Evolutionary conservation across 2,113 vertebrate genomes (phyloP), one percentile per base, ranked within the genome.

Genomic region (Salvator merianae): DNA sequence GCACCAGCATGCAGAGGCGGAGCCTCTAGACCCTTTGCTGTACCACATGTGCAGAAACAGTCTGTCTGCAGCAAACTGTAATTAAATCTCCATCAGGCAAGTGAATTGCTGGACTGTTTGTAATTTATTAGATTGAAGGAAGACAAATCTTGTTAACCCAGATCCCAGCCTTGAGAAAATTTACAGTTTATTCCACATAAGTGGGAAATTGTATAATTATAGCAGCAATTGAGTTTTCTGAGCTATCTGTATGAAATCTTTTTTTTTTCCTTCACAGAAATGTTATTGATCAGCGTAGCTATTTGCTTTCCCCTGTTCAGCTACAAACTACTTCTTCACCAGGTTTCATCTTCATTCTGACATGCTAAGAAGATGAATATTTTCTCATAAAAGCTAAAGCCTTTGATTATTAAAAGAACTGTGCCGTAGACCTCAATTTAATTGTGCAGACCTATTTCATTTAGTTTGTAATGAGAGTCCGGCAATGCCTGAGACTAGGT

Each of bases 341-440:
- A 55, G 53, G 16, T 16, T 55, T 55, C 43, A 47, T 47, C 53
- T 55, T 55, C 72, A 13, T 74, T 7, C 18, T 77, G 26, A 55
- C 84, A 86, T 86, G 18, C 24, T 24, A 66, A 22, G 77, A 14
- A 40, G 20, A 10, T 88, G 7, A 24, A 4, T 77, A 81, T 62
- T 16, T 47, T 90, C 76, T 32, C 10, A 34, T 0, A 1, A 22
- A 47, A 18, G 1, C 32, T 84, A 75, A 78, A 34, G 47, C 50
- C 74, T 47, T 55, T 76, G 47, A 8, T 32, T 76, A 76, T 47
- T 74, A 43, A 47, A 74, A 76, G 20, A 53, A 20, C 20, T 32
- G 50, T 13, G 30, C 30, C 28, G 53, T 5, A 53, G 30, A 55
- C 50, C 16, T 76, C 50, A 32, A 30, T 76, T 53, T 76, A 53